Base-by-base conservation (phyloP, 2,797 vertebrate genomes). In the Acropternis orthonyx region DNA sequence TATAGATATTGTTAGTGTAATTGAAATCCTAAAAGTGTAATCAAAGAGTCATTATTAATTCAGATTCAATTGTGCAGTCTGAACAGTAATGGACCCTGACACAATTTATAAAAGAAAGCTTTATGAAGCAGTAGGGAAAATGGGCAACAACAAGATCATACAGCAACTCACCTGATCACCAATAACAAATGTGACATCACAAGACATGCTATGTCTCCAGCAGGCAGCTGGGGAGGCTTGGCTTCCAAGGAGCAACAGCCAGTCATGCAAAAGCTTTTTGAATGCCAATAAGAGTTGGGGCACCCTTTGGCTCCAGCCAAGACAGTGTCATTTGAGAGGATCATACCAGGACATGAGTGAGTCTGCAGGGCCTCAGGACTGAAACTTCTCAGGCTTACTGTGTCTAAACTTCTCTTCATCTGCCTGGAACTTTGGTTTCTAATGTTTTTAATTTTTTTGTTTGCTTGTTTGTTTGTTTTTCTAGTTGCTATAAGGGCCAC, bases 111-210 rank as follows among this genome's bases (percentile, higher is more conserved):
- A 76, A 80, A 32, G 6, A 44, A 54, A 41, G 5, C 5, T 88
- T 67, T 63, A 44, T 6, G 34, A 72, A 44, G 39, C 20, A 68
- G 13, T 13, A 73, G 15, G 30, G 75, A 66, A 66, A 15, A 37
- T 24, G 9, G 80, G 4, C 14, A 62, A 39, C 39, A 48, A 43
- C 0, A 10, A 4, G 1, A 10, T 24, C 3, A 7, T 26, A 39
- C 0, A 5, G 16, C 0, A 1, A 63, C 41, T 72, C 12, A 44
- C 7, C 5, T 0, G 0, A 54, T 26, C 16, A 44, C 12, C 22
- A 19, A 39, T 8, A 59, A 22, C 20, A 41, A 75, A 46, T 36
- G n/a, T 5, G 7, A 9, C 49, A 28, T n/a, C 3, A 0, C 24
- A 88, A 58, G 32, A 7, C 20, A 63, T 30, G 17, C 26, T 22